Evolutionary conservation across 2,113 vertebrate species (phyloP).

Genomic region (Cyprinodon brontotheroides): DNA sequence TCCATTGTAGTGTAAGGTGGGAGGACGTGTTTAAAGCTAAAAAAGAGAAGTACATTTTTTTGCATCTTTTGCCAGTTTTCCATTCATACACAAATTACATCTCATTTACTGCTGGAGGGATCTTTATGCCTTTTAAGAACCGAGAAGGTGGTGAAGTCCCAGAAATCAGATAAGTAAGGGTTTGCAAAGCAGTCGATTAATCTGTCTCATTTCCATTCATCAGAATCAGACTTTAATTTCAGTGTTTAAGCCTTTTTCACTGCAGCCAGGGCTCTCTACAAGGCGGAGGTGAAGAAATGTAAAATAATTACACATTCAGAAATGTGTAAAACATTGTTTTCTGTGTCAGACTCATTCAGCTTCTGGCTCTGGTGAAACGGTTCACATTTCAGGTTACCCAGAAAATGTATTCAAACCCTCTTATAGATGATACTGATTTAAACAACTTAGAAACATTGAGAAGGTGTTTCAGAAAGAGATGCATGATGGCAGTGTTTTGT

Average conservation of each 20-base stretch:
- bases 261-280: constrained; percentile 29
- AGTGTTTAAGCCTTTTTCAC: constrained; percentile 43
- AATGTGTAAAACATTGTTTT: constrained; percentile 35
- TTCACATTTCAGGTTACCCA: constrained; percentile 4
- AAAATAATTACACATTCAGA: constrained; percentile 35
- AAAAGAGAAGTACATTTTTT: constrained; percentile 35
- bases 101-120: constrained; percentile 61
- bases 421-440: background rate
- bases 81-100: constrained; percentile 72
- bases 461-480: background rate
- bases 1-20: constrained; percentile 23
- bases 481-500: background rate
- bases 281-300: constrained; percentile 37
- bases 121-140: constrained; percentile 69
- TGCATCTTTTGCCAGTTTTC: constrained; percentile 63
- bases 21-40: constrained; percentile 9
- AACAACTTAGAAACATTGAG: background rate
- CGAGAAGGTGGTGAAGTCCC: constrained; percentile 70
- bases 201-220: constrained; percentile 74
- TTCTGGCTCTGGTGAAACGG: background rate
- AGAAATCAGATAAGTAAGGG: constrained; percentile 74
- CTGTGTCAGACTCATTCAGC: constrained; percentile 11
- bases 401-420: constrained; percentile 23
- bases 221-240: constrained; percentile 63
- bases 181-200: constrained; percentile 70